Percentiles rank a stretch among this genome's conserved stretches.
These are phyloP conservation scores for Phalacrocorax aristotelis DNA, from an alignment of 2,113 vertebrate species.

Conservation along the genomic window DNA sequence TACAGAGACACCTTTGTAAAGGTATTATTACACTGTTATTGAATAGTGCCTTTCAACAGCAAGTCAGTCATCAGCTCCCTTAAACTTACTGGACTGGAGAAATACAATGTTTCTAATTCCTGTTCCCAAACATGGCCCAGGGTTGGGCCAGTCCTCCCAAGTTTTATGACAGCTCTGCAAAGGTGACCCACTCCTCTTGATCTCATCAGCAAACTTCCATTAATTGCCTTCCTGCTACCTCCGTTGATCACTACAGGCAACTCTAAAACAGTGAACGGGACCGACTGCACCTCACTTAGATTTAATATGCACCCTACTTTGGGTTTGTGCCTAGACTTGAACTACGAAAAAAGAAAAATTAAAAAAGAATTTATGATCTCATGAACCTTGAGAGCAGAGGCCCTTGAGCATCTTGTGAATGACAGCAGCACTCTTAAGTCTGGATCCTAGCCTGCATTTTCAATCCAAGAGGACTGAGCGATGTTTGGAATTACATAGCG, in stretches of 20 bases:
- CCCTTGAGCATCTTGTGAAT: constrained; percentile 58
- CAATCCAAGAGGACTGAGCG: constrained; percentile 40
- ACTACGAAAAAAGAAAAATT: neutral
- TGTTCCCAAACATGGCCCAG: neutral
- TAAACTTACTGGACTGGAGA: neutral
- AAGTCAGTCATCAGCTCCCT: neutral
- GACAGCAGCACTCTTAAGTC: constrained; percentile 45
- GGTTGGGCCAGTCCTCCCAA: neutral
- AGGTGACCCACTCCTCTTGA: neutral
- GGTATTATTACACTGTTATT: neutral
- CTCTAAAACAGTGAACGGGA: neutral
- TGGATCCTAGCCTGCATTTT: constrained; percentile 50
- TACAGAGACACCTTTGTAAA: neutral
- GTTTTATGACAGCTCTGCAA: neutral
- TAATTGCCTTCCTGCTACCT: neutral
- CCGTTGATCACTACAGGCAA: neutral
- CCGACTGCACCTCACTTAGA: accelerated
- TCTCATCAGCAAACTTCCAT: neutral
- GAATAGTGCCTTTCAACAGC: neutral
- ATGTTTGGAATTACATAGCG: constrained; percentile 62
- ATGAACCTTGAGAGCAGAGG: constrained; percentile 57
- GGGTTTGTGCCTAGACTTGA: constrained; percentile 9
- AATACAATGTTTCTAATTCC: neutral
- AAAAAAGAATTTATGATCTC: constrained; percentile 61
- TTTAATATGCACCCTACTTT: neutral